Percentiles rank a stretch among this genome's conserved stretches.
phyloP scores from a whole-genome alignment of 2,888 invertebrate genomes.

The Leucophora obtusa region DNA sequence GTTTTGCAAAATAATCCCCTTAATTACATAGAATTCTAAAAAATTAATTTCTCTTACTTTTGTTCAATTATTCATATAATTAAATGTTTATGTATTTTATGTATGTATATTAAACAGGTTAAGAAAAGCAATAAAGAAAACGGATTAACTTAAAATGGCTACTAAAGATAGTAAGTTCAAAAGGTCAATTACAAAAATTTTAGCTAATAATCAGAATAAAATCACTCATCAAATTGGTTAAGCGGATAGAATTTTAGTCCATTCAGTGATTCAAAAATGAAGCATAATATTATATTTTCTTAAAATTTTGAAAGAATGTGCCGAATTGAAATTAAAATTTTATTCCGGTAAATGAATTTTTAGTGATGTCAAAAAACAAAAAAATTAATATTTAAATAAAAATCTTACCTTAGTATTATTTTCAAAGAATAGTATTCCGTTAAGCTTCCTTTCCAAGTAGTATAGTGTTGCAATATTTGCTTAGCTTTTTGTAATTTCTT shows the following conservation, averaged over 20 bases:
- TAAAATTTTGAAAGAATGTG: no score
- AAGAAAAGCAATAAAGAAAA: slow-evolving; percentile 10
- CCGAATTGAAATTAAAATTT: no score
- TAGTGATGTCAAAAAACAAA: no score
- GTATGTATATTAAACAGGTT: slow-evolving; percentile 49
- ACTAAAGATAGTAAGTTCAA: slow-evolving; percentile 59
- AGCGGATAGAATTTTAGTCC: neutral
- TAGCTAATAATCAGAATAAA: neutral
- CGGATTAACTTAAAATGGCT: slow-evolving; percentile 59
- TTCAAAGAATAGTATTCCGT: neutral
- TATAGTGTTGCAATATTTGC: neutral
- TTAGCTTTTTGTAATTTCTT: no score
- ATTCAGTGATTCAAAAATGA: no score
- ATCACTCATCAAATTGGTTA: no score
- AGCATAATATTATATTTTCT: no score
- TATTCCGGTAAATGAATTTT: no score
- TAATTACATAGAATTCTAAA: no score
- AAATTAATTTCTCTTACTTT: no score
- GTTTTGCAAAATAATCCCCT: no score
- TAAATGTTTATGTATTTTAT: neutral
- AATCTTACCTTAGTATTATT: neutral
- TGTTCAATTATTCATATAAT: no score
- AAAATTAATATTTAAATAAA: neutral
- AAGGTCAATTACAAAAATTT: neutral
- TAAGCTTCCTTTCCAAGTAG: neutral